These are phyloP conservation scores for Pandemis corylana DNA, from an alignment of 2,888 invertebrate species.

Conservation along the genomic window DNA sequence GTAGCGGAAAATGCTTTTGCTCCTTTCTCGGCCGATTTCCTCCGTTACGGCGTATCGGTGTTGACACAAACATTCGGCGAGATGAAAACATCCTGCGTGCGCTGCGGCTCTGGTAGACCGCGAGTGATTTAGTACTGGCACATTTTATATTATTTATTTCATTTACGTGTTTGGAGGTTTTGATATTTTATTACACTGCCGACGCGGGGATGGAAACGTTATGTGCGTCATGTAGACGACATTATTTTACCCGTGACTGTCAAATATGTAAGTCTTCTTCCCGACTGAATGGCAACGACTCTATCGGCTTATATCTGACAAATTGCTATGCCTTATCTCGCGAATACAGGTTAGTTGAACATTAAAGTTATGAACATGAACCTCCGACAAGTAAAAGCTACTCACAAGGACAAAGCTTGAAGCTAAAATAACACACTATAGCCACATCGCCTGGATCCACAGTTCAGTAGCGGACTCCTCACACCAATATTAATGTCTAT, in stretches of 20 bases:
- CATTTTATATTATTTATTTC: conserved; percentile 40
- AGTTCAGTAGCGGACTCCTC: too few species aligned
- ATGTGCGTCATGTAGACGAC: conserved; percentile 6
- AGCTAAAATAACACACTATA: too few species aligned
- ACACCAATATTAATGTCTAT: too few species aligned
- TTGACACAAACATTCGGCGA: conserved; percentile 70
- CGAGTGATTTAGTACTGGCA: conserved; percentile 49
- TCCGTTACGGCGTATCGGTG: conserved; percentile 54
- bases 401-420: too few species aligned
- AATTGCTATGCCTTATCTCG: neutral
- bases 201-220: conserved; percentile 10
- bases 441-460: too few species aligned
- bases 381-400: too few species aligned
- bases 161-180: conserved; percentile 30
- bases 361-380: too few species aligned
- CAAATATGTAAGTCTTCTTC: conserved; percentile 1
- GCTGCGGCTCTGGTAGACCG: conserved; percentile 50
- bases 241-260: conserved; percentile 11
- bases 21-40: conserved; percentile 50
- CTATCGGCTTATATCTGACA: neutral
- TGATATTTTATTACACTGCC: conserved; percentile 19
- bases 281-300: neutral
- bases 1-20: conserved; percentile 39
- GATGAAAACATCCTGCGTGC: conserved; percentile 69
- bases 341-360: neutral